Base-by-base conservation (phyloP, 1,140 invertebrate species). In the Drosophila arawakana region DNA sequence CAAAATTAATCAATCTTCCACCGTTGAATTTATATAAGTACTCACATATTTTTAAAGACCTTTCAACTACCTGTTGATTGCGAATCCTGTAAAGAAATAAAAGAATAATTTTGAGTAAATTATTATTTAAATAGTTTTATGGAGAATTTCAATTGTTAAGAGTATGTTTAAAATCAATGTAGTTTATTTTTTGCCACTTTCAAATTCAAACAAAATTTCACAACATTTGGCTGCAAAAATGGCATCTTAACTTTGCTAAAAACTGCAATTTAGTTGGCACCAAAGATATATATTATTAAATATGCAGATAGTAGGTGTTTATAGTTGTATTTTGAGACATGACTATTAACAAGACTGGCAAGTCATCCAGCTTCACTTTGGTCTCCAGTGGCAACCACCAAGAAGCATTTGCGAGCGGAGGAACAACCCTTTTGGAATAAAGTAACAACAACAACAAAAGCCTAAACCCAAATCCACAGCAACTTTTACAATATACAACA, bases 391-490 rank as follows among this genome's bases (percentile, higher is more conserved):
- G 70, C 70, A 67, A 73, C 70, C 55, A 34, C 63, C 39, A 44
- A 44, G 54, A 58, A 52, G 62, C 35, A 50, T 47, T 59, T 59
- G 68, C 50, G 13, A 35, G 60, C 47, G 41, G 41, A 57, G 47
- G 52, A 67, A 59, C 69, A 72, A 72, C 72, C 76, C 79, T 74
- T 30, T 81, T 74, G 18, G 18, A 4, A 13, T 21, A 50, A 8
- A 30, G 6, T 2, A 30, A 30, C 4, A 30, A 30, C 25, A 30
- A 35, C n/a, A 63, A 72, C 68, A 72, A 76, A 72, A 72, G 69
- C 54, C 69, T 60, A 76, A 65, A 59, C 70, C 61, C 73, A 73
- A 72, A 76, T 76, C 73, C 72, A 66, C 68, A 37, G 57, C 73
- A 76, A 76, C 49, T 76, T 76, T 65, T 72, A 60, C 73, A 66